Percentiles rank a stretch among this genome's conserved stretches.
These are phyloP conservation scores for Fistularia commersonii DNA, from an alignment of 2,797 vertebrate species.

Conservation along the genomic window DNA sequence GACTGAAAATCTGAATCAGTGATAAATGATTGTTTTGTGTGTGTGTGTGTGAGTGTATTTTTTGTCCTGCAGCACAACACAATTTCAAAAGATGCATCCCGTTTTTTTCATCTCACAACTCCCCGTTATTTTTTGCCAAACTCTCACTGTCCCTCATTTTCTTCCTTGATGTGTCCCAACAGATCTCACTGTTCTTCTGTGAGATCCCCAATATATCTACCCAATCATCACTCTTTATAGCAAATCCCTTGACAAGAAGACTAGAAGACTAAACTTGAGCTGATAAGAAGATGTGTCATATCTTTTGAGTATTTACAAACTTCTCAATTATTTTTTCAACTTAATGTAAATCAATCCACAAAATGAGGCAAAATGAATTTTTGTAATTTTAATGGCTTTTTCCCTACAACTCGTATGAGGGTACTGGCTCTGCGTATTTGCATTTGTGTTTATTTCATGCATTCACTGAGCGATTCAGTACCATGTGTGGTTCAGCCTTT, in stretches of 20 bases:
- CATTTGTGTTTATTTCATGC: conserved; percentile 5
- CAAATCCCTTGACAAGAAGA: too few relatives aligned
- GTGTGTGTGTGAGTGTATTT: not conserved
- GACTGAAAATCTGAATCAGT: not conserved
- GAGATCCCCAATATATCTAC: too few relatives aligned
- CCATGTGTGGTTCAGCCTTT: conserved; percentile 12
- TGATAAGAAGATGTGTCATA: too few relatives aligned
- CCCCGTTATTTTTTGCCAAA: conserved; percentile 27
- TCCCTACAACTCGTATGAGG: not conserved
- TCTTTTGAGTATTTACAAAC: too few relatives aligned
- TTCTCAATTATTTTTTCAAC: too few relatives aligned
- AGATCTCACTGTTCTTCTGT: conserved; percentile 6
- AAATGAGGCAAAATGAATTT: too few relatives aligned
- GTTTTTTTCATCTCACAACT: conserved; percentile 8
- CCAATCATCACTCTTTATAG: too few relatives aligned
- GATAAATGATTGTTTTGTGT: not conserved
- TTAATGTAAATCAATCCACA: too few relatives aligned
- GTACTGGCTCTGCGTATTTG: not conserved
- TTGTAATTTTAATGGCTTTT: too few relatives aligned
- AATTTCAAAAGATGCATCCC: conserved; percentile 13
- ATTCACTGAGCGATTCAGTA: not conserved
- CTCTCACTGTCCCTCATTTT: conserved; percentile 25
- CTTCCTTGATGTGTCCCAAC: conserved; percentile 57
- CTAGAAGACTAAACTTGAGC: too few relatives aligned
- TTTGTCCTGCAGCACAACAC: too few relatives aligned